Percentiles rank a stretch among this genome's conserved stretches.
Conservation (phyloP, 1,140 invertebrate species). For the Drosophila rufa region DNA sequence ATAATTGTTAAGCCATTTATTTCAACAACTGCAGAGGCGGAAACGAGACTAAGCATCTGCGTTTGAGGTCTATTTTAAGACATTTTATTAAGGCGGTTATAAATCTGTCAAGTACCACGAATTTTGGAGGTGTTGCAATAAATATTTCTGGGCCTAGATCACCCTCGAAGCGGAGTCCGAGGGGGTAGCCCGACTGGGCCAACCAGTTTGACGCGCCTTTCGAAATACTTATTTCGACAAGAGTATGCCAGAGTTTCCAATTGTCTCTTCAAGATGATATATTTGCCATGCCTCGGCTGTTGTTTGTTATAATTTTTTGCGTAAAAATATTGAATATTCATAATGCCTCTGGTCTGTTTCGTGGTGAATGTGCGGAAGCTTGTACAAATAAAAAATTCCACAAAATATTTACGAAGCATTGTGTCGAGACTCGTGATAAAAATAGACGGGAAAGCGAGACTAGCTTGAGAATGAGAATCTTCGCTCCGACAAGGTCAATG, state of each 20-base stretch:
- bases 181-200: slow-evolving; percentile 6
- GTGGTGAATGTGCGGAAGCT: slow-evolving; percentile 78
- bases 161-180: not conserved
- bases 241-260: slow-evolving; percentile 30
- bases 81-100: slow-evolving; percentile 75
- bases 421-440: slow-evolving; percentile 67
- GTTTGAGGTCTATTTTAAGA: slow-evolving; percentile 55
- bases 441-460: slow-evolving; percentile 21
- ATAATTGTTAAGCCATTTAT: slow-evolving; percentile 54
- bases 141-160: slow-evolving; percentile 47
- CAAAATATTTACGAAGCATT: slow-evolving; percentile 74
- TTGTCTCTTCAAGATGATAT: slow-evolving; percentile 36
- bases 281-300: slow-evolving; percentile 36
- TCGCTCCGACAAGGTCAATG: slow-evolving; percentile 21
- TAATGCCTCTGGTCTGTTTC: slow-evolving; percentile 36
- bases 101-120: slow-evolving; percentile 63
- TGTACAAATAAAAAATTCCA: slow-evolving; percentile 47
- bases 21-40: slow-evolving; percentile 66
- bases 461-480: slow-evolving; percentile 33
- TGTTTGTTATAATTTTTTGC: slow-evolving; percentile 60
- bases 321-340: slow-evolving; percentile 79
- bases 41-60: slow-evolving; percentile 56
- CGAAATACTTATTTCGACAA: slow-evolving; percentile 22
- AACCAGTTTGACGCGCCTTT: slow-evolving; percentile 5
- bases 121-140: slow-evolving; percentile 40